Evolutionary conservation across 1,140 invertebrate genomes (phyloP), one percentile per base, ranked within the genome.

Genomic region (Helicoverpa armigera): DNA sequence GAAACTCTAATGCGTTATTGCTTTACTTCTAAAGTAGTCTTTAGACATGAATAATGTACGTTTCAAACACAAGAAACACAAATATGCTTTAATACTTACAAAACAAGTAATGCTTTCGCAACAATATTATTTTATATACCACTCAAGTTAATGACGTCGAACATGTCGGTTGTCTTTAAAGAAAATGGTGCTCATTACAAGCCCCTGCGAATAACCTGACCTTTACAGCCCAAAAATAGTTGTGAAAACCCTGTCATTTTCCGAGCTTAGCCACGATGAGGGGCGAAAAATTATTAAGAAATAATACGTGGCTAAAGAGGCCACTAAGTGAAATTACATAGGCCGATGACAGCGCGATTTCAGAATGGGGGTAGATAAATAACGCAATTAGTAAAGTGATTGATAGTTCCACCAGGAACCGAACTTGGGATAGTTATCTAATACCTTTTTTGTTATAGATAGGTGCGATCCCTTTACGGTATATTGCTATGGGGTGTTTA

Each of bases 311-410:
- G 67, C 81, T 86, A 85, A 88, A 87, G 86, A 87, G 85, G 74
- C 78, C 87, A 88, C 90, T 91, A 89, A 91, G 87, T 91, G 88
- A 91, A 91, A 92, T 92, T 92, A 91, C 87, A 90, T 87, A 87
- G 85, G 72, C 81, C 85, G 89, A 92, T 91, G 90, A 91, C 91
- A 90, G 72, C 85, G 90, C 91, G 79, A 78, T 92, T 90, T 90
- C 85, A 80, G 82, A 84, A 85, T 82, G 81, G 58, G 83, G 84
- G 85, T 90, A 89, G 86, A 90, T 89, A 92, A 90, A 92, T 91
- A 91, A 91, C 83, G 84, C 86, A 92, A 92, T 91, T 91, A 91
- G 90, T 84, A 83, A 88, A 87, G 88, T 92, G 90, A 92, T 92
- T 92, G 90, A 91, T 92, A 89, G 90, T 87, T 83, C 78, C 61